A percentile compares a stretch with the other conserved stretches of the same genome.
phyloP scores from a whole-genome alignment of 2,888 invertebrate genomes.

The Coelogynopora nodosa region DNA sequence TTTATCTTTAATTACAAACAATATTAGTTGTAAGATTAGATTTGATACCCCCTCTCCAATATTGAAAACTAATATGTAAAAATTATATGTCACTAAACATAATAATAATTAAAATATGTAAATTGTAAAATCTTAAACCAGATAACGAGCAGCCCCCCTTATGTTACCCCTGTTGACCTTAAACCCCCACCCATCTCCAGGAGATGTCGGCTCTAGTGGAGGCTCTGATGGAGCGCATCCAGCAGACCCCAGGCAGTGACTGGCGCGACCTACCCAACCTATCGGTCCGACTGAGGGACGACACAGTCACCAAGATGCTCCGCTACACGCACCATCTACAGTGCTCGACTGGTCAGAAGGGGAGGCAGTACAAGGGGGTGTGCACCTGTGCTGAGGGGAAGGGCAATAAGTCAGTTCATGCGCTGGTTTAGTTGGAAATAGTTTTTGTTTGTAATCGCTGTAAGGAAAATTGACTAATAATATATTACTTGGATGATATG shows the following conservation, averaged over 20 bases:
- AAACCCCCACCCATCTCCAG: neutral
- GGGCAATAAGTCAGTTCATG: neutral
- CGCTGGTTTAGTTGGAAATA: no score
- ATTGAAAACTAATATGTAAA: no score
- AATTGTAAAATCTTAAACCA: no score
- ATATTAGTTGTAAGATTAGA: no score
- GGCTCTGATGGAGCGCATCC: conserved; percentile 74
- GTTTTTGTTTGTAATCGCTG: no score
- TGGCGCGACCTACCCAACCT: conserved; percentile 82
- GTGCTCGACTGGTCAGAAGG: conserved; percentile 63
- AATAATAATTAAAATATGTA: no score
- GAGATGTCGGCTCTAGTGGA: conserved; percentile 77
- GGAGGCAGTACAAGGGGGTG: conserved; percentile 69
- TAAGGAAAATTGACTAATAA: no score
- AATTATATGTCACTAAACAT: no score
- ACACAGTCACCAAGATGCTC: neutral
- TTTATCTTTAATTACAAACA: no score
- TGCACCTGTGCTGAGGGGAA: conserved; percentile 70
- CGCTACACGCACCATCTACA: conserved; percentile 49
- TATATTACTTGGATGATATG: no score
- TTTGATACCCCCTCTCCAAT: no score
- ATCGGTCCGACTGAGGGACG: conserved; percentile 63
- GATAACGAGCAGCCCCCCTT: no score
- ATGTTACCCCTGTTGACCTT: neutral
- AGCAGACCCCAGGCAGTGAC: conserved; percentile 73